Conservation (phyloP, 2,113 vertebrate genomes). For the Oenanthe melanoleuca region DNA sequence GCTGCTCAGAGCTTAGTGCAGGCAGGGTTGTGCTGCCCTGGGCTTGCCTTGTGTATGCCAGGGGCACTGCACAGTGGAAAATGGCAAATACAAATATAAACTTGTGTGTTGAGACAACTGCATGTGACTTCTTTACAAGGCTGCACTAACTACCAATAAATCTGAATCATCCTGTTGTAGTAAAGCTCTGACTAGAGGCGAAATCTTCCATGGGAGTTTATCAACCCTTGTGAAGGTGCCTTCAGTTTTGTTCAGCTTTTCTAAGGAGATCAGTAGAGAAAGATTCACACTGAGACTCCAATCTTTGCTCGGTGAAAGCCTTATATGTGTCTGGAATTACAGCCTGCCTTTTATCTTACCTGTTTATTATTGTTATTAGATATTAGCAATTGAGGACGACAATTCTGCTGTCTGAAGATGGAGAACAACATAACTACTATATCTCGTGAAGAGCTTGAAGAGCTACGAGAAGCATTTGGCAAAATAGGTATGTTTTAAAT, state of each 20-base stretch:
- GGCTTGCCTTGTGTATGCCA: not conserved
- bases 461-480: slow-evolving; percentile 90
- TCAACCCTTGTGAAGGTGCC: not conserved
- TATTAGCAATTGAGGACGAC: not conserved
- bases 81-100: not conserved
- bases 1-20: not conserved
- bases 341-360: not conserved
- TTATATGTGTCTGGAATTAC: not conserved
- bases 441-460: slow-evolving; percentile 90
- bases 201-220: not conserved
- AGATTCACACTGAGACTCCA: not conserved
- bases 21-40: not conserved
- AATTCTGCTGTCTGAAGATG: slow-evolving; percentile 72
- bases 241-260: not conserved
- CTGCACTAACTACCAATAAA: not conserved
- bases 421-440: slow-evolving; percentile 88
- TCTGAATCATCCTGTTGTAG: not conserved
- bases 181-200: not conserved
- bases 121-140: not conserved
- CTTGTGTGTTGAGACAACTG: not conserved
- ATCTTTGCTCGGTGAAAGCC: not conserved
- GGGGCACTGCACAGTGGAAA: not conserved
- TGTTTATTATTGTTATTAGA: slow-evolving; percentile 39
- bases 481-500: slow-evolving; percentile 85
- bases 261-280: not conserved